phyloP scores from a whole-genome alignment of 2,113 vertebrate genomes.

The Pseudorasbora parva region DNA sequence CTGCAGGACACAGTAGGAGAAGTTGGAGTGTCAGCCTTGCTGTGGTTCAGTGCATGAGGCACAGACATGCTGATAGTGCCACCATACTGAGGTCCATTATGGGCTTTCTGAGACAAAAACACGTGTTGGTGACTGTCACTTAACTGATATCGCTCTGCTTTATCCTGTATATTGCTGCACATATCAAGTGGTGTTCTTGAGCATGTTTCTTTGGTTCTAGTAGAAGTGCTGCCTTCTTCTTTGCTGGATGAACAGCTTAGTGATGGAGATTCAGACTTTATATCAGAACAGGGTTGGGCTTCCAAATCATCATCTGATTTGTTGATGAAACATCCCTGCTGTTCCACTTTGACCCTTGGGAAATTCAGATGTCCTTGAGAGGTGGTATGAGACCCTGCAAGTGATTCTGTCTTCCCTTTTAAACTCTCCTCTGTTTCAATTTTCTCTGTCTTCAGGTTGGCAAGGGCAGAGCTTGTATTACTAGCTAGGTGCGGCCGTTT shows the following conservation, averaged over 20 bases:
- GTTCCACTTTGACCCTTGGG: conserved; percentile 66
- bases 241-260: conserved; percentile 59
- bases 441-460: conserved; percentile 69
- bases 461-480: conserved; percentile 68
- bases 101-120: conserved; percentile 73
- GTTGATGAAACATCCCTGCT: conserved; percentile 68
- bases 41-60: conserved; percentile 78
- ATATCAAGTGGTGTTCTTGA: conserved; percentile 75
- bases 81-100: conserved; percentile 81
- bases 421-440: conserved; percentile 65
- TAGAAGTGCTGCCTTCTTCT: conserved; percentile 64
- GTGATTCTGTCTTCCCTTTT: conserved; percentile 54
- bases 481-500: conserved; percentile 76
- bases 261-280: conserved; percentile 70
- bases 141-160: conserved; percentile 72
- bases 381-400: conserved; percentile 59
- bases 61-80: conserved; percentile 91
- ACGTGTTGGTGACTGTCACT: conserved; percentile 73
- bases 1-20: conserved; percentile 59
- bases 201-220: conserved; percentile 81
- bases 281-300: conserved; percentile 50
- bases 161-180: conserved; percentile 71
- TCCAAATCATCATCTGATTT: conserved; percentile 42
- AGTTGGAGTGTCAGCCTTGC: conserved; percentile 61
- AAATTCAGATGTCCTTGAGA: conserved; percentile 60